Percentiles rank a stretch among this genome's conserved stretches.
Conservation (phyloP, 1,140 invertebrate species). For the Ceratoteleas bidentatus region DNA sequence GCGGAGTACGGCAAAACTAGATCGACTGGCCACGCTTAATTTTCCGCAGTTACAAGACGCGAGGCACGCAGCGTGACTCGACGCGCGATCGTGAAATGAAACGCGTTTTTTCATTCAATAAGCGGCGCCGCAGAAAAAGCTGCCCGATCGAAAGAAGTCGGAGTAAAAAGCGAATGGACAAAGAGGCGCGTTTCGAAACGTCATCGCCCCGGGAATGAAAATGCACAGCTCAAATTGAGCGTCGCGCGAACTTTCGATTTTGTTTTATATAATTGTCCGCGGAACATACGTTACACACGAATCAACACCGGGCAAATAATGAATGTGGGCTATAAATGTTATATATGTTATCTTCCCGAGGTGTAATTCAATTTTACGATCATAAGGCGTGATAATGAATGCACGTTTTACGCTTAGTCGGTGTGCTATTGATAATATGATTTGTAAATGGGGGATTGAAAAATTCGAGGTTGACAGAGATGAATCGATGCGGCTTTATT, state of each 20-base stretch:
- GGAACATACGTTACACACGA: constrained; percentile 29
- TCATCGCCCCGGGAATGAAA: neutral
- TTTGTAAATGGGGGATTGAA: constrained; percentile 25
- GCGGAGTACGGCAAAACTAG: constrained; percentile 72
- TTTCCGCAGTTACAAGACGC: constrained; percentile 52
- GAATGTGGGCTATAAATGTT: constrained; percentile 9
- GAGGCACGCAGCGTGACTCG: constrained; percentile 38
- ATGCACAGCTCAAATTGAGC: constrained; percentile 20
- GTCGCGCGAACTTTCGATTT: constrained; percentile 25
- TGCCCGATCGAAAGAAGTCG: neutral
- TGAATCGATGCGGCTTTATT: constrained; percentile 29
- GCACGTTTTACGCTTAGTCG: constrained; percentile 34
- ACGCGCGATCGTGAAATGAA: constrained; percentile 18
- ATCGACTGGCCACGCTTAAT: constrained; percentile 70
- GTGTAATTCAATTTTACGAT: constrained; percentile 55
- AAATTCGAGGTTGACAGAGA: constrained; percentile 27
- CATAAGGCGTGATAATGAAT: constrained; percentile 41
- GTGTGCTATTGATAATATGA: constrained; percentile 35
- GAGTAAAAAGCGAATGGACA: neutral
- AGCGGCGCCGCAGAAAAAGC: too few species aligned
- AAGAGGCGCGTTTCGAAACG: constrained; percentile 20
- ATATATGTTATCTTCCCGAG: constrained; percentile 37
- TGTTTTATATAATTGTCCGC: constrained; percentile 46
- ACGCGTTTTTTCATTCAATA: neutral
- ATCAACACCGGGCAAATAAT: constrained; percentile 23